Evolutionary conservation across 2,888 invertebrate genomes (phyloP), one percentile per base, ranked within the genome.

Genomic region (Parnassius apollo): DNA sequence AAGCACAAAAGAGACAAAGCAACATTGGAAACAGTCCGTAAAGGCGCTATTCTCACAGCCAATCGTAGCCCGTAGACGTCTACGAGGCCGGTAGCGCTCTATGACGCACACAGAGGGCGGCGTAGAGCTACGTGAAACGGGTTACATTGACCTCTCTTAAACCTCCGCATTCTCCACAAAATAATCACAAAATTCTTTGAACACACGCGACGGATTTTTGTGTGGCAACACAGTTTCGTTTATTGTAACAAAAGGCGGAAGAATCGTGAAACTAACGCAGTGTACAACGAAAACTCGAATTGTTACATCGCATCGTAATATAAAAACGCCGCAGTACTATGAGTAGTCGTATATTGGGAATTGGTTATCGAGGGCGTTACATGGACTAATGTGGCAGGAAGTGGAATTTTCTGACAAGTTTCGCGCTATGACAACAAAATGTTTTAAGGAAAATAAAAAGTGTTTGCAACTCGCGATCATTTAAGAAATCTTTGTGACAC

Each of bases 51-150:
- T 53, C 54, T 46, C 51, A 22, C 76, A 74, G 70, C 81, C 83
- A 84, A 84, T 85, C 84, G 82, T 80, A 81, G 84, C 59, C 55
- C 83, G 86, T 85, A 85, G 86, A 79, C 78, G 80, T 78, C 89
- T 89, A 89, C 88, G 86, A 83, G 78, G 73, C 79, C 13, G 85
- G 87, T 85, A 86, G 87, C 83, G 75, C 70, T 68, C 78, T 76
- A 73, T 83, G 86, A 82, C 87, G 86, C 86, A 87, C 81, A 80
- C 78, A 75, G 71, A 75, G 81, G 81, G 81, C 81, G 82, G 77
- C 84, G 85, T 82, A 82, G 86, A 82, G 80, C 80, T 78, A 78
- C 82, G 79, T 75, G 75, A 72, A 76, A 71, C 79, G 78, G 73
- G 77, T 79, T 75, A 81, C 83, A 79, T 82, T 78, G 81, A 83